These are phyloP conservation scores for Formica aserva DNA, from an alignment of 2,888 invertebrate species.

Conservation along the genomic window DNA sequence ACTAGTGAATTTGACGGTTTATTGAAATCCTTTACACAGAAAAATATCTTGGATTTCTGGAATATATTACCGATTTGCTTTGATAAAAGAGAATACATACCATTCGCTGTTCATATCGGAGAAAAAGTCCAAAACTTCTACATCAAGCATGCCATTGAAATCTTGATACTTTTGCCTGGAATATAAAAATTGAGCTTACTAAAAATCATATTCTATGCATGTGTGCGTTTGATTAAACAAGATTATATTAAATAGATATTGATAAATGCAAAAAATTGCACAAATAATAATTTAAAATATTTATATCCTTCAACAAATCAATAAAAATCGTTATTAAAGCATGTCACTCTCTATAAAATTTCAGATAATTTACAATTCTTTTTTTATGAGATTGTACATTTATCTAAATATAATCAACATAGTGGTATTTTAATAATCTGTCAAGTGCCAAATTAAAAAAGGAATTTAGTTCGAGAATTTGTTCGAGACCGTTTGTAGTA, in stretches of 20 bases:
- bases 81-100: constrained; percentile 60
- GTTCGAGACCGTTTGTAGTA: background rate
- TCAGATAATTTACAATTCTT: background rate
- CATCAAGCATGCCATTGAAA: constrained; percentile 6
- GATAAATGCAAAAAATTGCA: background rate
- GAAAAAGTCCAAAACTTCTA: constrained; percentile 29
- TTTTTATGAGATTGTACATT: background rate
- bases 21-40: constrained; percentile 35
- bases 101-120: constrained; percentile 11
- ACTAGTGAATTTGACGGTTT: constrained; percentile 34
- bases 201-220: background rate
- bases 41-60: constrained; percentile 52
- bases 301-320: background rate
- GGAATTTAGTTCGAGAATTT: background rate
- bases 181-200: constrained; percentile 7
- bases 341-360: background rate
- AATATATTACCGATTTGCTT: constrained; percentile 57
- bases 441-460: background rate
- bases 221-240: background rate
- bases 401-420: background rate
- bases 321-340: background rate
- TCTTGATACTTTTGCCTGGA: constrained; percentile 6
- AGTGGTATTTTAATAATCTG: background rate
- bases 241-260: background rate
- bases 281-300: background rate